phyloP scores from a whole-genome alignment of 1,140 invertebrate genomes.

The Zaprionus taronus region DNA sequence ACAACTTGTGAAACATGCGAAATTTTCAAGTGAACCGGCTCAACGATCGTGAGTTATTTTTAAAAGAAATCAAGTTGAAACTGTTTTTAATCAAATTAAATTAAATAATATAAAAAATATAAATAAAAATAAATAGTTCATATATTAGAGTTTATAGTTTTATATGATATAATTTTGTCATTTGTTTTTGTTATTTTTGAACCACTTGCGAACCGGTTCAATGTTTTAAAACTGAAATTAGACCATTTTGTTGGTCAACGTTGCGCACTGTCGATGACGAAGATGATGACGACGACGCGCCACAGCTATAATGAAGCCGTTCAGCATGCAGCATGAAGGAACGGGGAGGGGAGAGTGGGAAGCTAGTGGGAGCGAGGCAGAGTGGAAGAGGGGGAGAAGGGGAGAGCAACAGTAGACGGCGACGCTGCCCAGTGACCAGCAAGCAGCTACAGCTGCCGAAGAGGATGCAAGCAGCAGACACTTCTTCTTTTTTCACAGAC shows the following conservation, averaged over 20 bases:
- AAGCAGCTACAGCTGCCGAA: conserved; percentile 43
- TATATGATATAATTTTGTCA: too few relatives aligned
- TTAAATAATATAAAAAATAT: too few relatives aligned
- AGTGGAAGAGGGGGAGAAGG: neutral
- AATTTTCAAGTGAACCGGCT: too few relatives aligned
- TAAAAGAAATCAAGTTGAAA: too few relatives aligned
- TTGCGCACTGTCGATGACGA: conserved; percentile 34
- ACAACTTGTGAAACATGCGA: too few relatives aligned
- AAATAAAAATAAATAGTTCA: too few relatives aligned
- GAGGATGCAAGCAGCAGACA: neutral
- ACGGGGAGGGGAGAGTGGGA: neutral
- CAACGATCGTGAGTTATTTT: too few relatives aligned
- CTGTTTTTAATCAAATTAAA: too few relatives aligned
- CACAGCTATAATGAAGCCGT: conserved; percentile 71
- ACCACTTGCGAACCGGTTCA: conserved; percentile 8
- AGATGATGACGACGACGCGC: conserved; percentile 20
- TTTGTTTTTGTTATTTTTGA: neutral
- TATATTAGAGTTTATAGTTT: too few relatives aligned
- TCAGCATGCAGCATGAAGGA: conserved; percentile 40
- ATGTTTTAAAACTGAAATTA: neutral
- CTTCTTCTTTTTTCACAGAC: neutral
- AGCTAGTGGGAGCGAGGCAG: neutral
- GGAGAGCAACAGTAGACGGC: conserved; percentile 3
- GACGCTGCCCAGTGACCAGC: conserved; percentile 55
- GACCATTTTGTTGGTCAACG: too few relatives aligned